These are phyloP conservation scores for Hystrix cristata DNA, from an alignment of 2,113 vertebrate genomes.

Conservation along the genomic window DNA sequence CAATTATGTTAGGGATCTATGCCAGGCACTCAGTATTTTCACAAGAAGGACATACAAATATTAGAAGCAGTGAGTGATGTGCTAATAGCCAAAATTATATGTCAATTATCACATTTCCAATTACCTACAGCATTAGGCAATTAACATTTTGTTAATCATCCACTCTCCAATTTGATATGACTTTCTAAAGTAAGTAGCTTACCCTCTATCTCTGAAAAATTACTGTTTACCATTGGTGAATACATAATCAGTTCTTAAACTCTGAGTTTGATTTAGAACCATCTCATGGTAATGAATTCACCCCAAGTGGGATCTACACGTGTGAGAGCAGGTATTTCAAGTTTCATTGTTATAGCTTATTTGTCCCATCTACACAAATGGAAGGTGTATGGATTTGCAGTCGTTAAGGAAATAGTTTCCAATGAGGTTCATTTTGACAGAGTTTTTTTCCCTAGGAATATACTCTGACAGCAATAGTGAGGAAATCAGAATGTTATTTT, in stretches of 20 bases:
- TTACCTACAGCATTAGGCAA: constrained; percentile 78
- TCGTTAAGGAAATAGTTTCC: constrained; percentile 50
- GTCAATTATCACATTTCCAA: constrained; percentile 84
- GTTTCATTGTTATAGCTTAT: not conserved
- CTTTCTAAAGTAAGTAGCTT: constrained; percentile 82
- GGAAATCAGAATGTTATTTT: not conserved
- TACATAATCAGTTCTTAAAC: constrained; percentile 71
- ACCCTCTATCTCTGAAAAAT: constrained; percentile 77
- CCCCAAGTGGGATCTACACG: constrained; percentile 51
- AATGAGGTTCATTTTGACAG: constrained; percentile 33
- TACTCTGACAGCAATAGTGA: constrained; percentile 9
- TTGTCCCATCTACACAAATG: constrained; percentile 35
- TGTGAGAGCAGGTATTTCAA: constrained; percentile 28
- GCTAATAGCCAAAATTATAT: constrained; percentile 84
- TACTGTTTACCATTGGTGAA: constrained; percentile 81
- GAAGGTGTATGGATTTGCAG: not conserved
- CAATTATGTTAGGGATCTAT: constrained; percentile 36
- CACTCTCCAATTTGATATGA: constrained; percentile 77
- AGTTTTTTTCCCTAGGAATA: constrained; percentile 31
- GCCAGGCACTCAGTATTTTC: constrained; percentile 37
- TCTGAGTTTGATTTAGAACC: constrained; percentile 75
- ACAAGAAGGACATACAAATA: constrained; percentile 68
- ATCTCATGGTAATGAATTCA: constrained; percentile 75
- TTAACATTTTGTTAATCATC: constrained; percentile 85
- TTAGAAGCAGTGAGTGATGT: constrained; percentile 69